A percentile compares a stretch with the other conserved stretches of the same genome.
phyloP scores from a whole-genome alignment of 23 tunicate species.

The Styela plicata region DNA sequence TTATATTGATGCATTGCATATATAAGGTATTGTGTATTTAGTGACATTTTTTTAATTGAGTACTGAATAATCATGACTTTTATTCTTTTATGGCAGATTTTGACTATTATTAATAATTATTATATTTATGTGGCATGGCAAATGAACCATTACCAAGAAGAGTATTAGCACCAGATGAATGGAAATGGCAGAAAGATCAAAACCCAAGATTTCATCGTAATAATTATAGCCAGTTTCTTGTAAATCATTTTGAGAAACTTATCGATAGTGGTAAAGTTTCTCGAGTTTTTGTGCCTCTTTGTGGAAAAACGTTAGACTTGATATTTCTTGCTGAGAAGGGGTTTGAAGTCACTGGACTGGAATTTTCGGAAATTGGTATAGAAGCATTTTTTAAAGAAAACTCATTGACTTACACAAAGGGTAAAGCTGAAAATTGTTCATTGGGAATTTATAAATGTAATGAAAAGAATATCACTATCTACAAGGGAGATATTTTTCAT shows the following conservation, averaged over 20 bases:
- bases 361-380: constrained; percentile 47
- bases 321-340: constrained; percentile 62
- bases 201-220: constrained; percentile 38
- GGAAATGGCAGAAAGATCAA: background rate
- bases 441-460: constrained; percentile 29
- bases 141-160: background rate
- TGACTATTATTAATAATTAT: too few relatives aligned
- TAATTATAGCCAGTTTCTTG: background rate
- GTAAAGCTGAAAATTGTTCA: background rate
- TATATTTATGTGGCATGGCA: background rate
- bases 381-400: constrained; percentile 10
- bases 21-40: too few relatives aligned
- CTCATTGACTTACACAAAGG: background rate
- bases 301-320: constrained; percentile 85
- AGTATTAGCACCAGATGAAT: background rate
- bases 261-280: background rate
- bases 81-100: too few relatives aligned
- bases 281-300: constrained; percentile 61
- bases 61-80: too few relatives aligned
- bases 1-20: too few relatives aligned
- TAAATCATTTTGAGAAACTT: background rate
- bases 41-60: too few relatives aligned
- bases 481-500: constrained; percentile 63
- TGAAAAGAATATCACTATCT: constrained; percentile 54
- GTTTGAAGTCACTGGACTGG: constrained; percentile 68